A percentile compares a stretch with the other conserved stretches of the same genome.
phyloP scores from a whole-genome alignment of 2,888 invertebrate genomes.

The Nemapogon koenigi region DNA sequence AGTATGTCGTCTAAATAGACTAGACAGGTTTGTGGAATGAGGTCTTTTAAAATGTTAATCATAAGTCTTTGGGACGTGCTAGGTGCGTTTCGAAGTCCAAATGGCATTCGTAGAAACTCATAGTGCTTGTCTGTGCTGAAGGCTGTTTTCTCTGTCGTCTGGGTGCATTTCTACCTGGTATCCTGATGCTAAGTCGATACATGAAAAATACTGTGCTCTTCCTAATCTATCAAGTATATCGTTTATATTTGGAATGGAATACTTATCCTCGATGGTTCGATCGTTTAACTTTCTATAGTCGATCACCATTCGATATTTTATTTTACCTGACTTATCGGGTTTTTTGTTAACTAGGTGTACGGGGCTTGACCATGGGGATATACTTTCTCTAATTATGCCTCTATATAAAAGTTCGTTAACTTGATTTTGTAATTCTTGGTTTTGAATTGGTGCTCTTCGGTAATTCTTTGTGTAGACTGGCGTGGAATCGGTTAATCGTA shows the following conservation, averaged over 20 bases:
- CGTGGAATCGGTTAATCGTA: conserved; percentile 15
- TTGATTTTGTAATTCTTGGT: conserved; percentile 17
- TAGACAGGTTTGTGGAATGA: conserved; percentile 16
- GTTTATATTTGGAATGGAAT: conserved; percentile 19
- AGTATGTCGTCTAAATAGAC: conserved; percentile 23
- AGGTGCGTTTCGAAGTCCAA: conserved; percentile 21
- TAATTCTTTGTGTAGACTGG: conserved; percentile 18
- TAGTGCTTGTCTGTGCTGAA: conserved; percentile 20
- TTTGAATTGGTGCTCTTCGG: conserved; percentile 16
- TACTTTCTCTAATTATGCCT: conserved; percentile 17
- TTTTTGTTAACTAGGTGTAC: conserved; percentile 20
- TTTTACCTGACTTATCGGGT: conserved; percentile 16
- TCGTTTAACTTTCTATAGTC: conserved; percentile 20
- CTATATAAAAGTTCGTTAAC: conserved; percentile 17
- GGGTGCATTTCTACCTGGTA: conserved; percentile 13
- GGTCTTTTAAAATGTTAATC: conserved; percentile 21
- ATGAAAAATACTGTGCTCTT: conserved; percentile 14
- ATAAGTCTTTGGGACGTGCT: conserved; percentile 27
- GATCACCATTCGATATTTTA: conserved; percentile 18
- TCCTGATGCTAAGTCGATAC: conserved; percentile 12
- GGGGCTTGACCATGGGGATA: conserved; percentile 19
- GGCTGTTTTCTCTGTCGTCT: conserved; percentile 19
- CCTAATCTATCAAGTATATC: conserved; percentile 21
- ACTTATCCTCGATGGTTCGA: conserved; percentile 19
- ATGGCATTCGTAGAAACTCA: conserved; percentile 21